Percentiles rank a stretch among this genome's conserved stretches.
Evolutionary conservation across 2,113 vertebrate genomes (phyloP).

Genomic region (Rhynchomys soricoides): DNA sequence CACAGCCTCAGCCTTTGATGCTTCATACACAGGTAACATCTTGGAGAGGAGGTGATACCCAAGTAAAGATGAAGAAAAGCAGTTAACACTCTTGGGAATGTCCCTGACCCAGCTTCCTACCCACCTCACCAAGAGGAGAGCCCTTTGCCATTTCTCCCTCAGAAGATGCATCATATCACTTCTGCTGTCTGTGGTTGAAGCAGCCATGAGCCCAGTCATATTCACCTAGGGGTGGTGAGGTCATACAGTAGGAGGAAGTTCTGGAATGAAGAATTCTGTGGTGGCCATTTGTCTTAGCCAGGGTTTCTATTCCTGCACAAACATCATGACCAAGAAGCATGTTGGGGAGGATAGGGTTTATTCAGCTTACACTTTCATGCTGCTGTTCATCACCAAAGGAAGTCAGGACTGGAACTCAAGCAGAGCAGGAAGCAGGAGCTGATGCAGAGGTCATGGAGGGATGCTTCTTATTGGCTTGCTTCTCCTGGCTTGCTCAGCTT

Average conservation of each 20-base stretch:
- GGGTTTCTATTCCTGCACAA: too few species aligned
- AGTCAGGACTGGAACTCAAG: too few species aligned
- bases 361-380: too few species aligned
- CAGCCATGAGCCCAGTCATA: not conserved
- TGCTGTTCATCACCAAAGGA: too few species aligned
- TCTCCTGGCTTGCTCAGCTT: too few species aligned
- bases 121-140: not conserved
- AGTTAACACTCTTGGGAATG: accelerated
- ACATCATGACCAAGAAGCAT: too few species aligned
- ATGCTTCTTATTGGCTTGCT: too few species aligned
- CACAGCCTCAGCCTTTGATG: not conserved
- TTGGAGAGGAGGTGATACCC: not conserved
- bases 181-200: not conserved
- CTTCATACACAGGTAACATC: not conserved
- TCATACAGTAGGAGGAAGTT: not conserved
- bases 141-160: not conserved
- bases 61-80: not conserved
- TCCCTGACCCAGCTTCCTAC: not conserved
- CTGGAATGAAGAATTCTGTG: not conserved
- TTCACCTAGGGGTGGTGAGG: not conserved
- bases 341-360: too few species aligned
- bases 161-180: not conserved
- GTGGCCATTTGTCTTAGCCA: too few species aligned
- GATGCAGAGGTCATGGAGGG: too few species aligned
- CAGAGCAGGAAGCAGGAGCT: too few species aligned